Base-by-base conservation (phyloP, 2,113 vertebrate species). In the Corydoras maculifer region DNA sequence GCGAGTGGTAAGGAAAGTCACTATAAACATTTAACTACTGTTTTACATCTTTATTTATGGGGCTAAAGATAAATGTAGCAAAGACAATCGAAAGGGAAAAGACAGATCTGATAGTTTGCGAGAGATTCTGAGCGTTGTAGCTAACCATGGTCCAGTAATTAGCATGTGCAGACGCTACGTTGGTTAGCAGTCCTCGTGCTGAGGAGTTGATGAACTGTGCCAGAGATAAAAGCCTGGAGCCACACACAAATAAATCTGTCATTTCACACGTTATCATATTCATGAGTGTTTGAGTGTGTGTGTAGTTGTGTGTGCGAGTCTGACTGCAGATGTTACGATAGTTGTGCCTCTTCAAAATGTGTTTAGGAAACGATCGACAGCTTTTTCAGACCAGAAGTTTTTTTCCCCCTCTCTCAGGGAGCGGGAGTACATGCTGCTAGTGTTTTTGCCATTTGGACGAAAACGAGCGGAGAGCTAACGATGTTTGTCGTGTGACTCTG, bases 181-280 rank as follows among this genome's bases (percentile, higher is more conserved):
- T 79, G 77, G 77, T 79, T 79, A 79, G 74, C 73, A 79, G 66
- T 79, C 74, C 74, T 87, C 95, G 91, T 93, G 94, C 96, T 99
- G 96, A 88, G 96, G 95, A 94, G 94, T 95, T 98, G 95, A 99
- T 99, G 95, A 98, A 94, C 94, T 96, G 94, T 96, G 91, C 90
- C 91, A 91, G 91, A 93, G 91, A 94, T 93, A 91, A 92, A 91
- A 93, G 91, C 92, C 92, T 86, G 90, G 84, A 92, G 92, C 91
- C 89, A 91, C 90, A 80, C 77, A 78, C 90, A 91, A 89, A 89
- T 88, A 92, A 87, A 93, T 89, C 89, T 91, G 88, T 90, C 90
- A 92, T 93, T 92, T 90, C 82, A 75, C 72, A 80, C 70, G 73
- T 75, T 73, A 76, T 65, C 71, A 73, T 72, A 73, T 71, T 78